These are phyloP conservation scores for Meloidogyne floridensis DNA, from an alignment of 1,140 invertebrate species.

Conservation along the genomic window DNA sequence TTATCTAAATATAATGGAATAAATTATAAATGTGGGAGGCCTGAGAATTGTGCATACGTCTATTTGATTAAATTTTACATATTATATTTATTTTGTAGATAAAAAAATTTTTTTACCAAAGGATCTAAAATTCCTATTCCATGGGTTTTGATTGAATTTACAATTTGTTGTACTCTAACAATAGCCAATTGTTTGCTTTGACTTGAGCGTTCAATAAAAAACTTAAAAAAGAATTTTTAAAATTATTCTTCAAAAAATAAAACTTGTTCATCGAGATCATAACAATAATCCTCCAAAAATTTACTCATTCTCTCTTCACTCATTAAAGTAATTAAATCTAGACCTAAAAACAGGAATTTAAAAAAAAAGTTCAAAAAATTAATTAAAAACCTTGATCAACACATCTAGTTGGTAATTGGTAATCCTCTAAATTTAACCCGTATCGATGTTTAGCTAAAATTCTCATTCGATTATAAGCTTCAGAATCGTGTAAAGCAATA, in stretches of 20 bases:
- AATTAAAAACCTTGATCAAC: constrained; percentile 80
- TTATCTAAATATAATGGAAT: constrained; percentile 72
- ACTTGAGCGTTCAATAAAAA: constrained; percentile 88
- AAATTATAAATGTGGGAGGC: constrained; percentile 7
- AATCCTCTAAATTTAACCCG: constrained; percentile 76
- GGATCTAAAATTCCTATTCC: constrained; percentile 97
- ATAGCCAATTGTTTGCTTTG: constrained; percentile 88
- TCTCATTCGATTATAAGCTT: constrained; percentile 93
- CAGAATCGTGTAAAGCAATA: constrained; percentile 94
- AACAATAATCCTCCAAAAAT: constrained; percentile 89
- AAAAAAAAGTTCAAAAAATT: background rate
- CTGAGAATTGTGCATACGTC: background rate
- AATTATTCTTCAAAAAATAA: background rate
- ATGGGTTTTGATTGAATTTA: constrained; percentile 95
- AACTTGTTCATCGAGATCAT: constrained; percentile 92
- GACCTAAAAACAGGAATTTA: constrained; percentile 32
- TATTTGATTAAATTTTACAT: too few species aligned
- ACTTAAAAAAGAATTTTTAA: constrained; percentile 66
- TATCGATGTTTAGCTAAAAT: constrained; percentile 85
- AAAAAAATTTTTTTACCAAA: constrained; percentile 71
- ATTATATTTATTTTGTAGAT: background rate
- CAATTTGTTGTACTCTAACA: constrained; percentile 89
- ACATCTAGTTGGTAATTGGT: constrained; percentile 91
- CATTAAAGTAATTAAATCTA: constrained; percentile 98
- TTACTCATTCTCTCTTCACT: constrained; percentile 83